A percentile compares a stretch with the other conserved stretches of the same genome.
Evolutionary conservation across 1,140 invertebrate species (phyloP).

Genomic region (Theocolax elegans): DNA sequence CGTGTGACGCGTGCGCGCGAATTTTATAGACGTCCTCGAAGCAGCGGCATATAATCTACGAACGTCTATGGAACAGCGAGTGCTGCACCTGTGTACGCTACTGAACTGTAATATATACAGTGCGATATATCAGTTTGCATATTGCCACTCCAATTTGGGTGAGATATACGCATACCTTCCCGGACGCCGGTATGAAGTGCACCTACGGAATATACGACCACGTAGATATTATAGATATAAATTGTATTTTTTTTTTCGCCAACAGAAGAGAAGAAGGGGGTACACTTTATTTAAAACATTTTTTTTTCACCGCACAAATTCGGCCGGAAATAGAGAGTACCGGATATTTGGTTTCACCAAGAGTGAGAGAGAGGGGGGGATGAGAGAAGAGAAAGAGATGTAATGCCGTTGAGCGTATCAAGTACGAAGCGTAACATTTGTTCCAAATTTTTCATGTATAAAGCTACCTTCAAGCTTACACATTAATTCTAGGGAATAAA

Average conservation of each 20-base stretch:
- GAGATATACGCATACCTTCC: constrained; percentile 36
- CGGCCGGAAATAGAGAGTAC: not conserved
- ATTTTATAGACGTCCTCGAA: not conserved
- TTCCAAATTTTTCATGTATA: not conserved
- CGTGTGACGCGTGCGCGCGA: not conserved
- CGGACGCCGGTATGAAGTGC: not conserved
- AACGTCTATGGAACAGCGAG: constrained; percentile 42
- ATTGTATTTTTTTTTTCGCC: constrained; percentile 1
- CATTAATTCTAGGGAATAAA: not conserved
- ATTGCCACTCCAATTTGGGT: constrained; percentile 50
- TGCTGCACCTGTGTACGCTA: constrained; percentile 45
- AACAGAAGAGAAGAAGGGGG: not conserved
- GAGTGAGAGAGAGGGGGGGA: too few species aligned
- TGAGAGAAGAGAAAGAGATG: too few species aligned
- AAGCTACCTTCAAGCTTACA: not conserved
- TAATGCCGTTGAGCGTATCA: not conserved
- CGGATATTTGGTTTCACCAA: not conserved
- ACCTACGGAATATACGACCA: not conserved
- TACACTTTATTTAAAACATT: constrained; percentile 22
- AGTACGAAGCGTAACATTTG: not conserved
- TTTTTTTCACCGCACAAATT: not conserved
- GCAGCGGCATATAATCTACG: constrained; percentile 31
- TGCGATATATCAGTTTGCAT: constrained; percentile 50
- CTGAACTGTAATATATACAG: constrained; percentile 45
- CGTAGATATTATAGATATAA: constrained; percentile 23